Base-by-base conservation (phyloP, 2,113 vertebrate species). In the Marmota monax region DNA sequence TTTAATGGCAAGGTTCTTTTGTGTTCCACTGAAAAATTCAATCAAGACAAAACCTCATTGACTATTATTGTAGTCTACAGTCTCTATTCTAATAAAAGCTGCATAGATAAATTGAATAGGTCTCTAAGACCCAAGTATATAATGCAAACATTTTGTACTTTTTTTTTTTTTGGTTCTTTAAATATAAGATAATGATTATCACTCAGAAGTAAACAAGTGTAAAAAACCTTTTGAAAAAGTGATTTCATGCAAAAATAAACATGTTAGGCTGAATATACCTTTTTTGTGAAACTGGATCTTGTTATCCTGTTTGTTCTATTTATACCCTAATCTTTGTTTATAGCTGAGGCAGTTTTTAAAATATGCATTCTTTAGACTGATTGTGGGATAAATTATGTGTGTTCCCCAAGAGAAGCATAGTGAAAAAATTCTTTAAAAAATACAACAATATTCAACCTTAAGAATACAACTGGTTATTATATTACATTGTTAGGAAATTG, bases 1-100 rank as follows among this genome's bases (percentile, higher is more conserved):
- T 99, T 99, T 99, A 99, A 99, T 99, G 99, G 99, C 98, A 99
- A 99, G 99, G 99, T 99, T 99, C 99, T 99, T 99, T 99, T 99
- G 99, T 99, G 99, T 99, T 99, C 99, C 98, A 95, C 99, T 99
- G 99, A 99, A 99, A 99, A 99, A 99, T 99, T 99, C 99, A 99
- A 99, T 99, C 99, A 99, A 99, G 99, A 99, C 98, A 99, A 99
- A 99, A 99, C 98, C 99, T 99, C 99, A 99, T 99, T 99, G 99
- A 99, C 99, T 99, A 99, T 99, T 99, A 99, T 98, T 99, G 99
- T 99, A 99, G 99, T 99, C 99, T 99, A 99, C 98, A 99, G 98
- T 99, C 99, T 99, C 98, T 99, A 98, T 98, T 99, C 99, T 99
- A 99, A 99, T 99, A 99, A 99, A 99, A 99, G 99, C 99, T 99